phyloP scores from a whole-genome alignment of 1,140 invertebrate species.

The Anoplolepis gracilipes region DNA sequence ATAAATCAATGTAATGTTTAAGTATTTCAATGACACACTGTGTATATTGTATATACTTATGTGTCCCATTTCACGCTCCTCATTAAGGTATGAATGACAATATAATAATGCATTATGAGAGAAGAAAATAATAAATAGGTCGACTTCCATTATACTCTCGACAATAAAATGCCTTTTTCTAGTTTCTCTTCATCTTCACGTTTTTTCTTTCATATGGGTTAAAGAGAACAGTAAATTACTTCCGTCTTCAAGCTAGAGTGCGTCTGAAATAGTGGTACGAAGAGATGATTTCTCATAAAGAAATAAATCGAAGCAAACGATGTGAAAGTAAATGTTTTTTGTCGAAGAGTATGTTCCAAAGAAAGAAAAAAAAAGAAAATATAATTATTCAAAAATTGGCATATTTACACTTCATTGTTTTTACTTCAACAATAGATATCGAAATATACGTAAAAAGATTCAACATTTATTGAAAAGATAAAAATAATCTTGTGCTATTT shows the following conservation, averaged over 20 bases:
- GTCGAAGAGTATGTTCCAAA: too few species aligned
- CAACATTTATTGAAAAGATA: too few species aligned
- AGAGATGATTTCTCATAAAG: too few species aligned
- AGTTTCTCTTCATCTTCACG: background rate
- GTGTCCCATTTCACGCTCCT: background rate
- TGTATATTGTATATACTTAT: background rate
- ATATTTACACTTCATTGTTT: too few species aligned
- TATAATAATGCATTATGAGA: constrained; percentile 17
- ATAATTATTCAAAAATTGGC: too few species aligned
- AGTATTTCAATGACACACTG: background rate
- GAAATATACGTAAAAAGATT: too few species aligned
- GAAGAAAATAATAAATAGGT: constrained; percentile 53
- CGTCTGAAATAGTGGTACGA: too few species aligned
- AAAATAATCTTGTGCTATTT: too few species aligned
- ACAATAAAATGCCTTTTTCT: constrained; percentile 29
- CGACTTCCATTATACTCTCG: constrained; percentile 12
- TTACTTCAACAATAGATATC: too few species aligned
- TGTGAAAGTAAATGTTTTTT: too few species aligned
- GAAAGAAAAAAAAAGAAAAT: too few species aligned
- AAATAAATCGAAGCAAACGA: too few species aligned
- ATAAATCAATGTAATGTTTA: background rate
- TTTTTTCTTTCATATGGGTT: background rate
- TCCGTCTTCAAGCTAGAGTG: constrained; percentile 1
- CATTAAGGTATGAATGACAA: constrained; percentile 12
- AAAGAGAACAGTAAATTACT: constrained; percentile 27